phyloP scores from a whole-genome alignment of 1,140 invertebrate genomes.

The Eubasilissa regina region DNA sequence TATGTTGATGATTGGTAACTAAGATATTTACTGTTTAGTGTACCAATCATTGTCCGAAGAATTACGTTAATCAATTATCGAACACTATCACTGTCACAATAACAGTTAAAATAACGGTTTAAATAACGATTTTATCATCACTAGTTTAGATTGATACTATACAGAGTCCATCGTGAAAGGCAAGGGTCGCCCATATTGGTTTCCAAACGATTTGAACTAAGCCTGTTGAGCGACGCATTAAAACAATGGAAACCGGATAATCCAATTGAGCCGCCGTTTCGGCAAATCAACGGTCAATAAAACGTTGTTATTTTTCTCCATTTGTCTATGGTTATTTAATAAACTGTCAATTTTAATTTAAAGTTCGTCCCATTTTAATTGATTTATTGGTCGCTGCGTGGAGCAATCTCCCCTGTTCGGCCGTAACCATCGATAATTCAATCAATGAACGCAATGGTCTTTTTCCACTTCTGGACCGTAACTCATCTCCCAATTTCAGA shows the following conservation, averaged over 20 bases:
- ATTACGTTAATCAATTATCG: no score
- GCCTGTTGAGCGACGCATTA: slow-evolving; percentile 28
- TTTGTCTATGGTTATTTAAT: slow-evolving; percentile 57
- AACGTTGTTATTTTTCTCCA: slow-evolving; percentile 55
- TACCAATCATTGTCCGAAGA: no score
- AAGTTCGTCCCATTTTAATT: slow-evolving; percentile 61
- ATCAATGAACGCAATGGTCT: slow-evolving; percentile 56
- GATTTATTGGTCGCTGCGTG: slow-evolving; percentile 55
- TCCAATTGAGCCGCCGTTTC: slow-evolving; percentile 55
- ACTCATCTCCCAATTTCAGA: slow-evolving; percentile 56
- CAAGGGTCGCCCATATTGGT: background rate
- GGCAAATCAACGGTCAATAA: slow-evolving; percentile 50
- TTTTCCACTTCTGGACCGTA: slow-evolving; percentile 51
- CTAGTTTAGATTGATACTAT: no score
- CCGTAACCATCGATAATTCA: slow-evolving; percentile 58
- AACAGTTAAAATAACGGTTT: no score
- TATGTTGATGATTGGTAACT: no score
- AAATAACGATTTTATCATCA: no score
- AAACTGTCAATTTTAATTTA: slow-evolving; percentile 60
- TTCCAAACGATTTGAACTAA: slow-evolving; percentile 22
- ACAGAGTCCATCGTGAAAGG: no score
- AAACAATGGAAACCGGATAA: slow-evolving; percentile 55
- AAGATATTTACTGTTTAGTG: no score
- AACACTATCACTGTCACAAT: no score
- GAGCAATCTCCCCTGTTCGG: background rate